These are phyloP conservation scores for Macropus fuliginosus DNA, from an alignment of 2,797 vertebrate genomes.

Conservation along the genomic window DNA sequence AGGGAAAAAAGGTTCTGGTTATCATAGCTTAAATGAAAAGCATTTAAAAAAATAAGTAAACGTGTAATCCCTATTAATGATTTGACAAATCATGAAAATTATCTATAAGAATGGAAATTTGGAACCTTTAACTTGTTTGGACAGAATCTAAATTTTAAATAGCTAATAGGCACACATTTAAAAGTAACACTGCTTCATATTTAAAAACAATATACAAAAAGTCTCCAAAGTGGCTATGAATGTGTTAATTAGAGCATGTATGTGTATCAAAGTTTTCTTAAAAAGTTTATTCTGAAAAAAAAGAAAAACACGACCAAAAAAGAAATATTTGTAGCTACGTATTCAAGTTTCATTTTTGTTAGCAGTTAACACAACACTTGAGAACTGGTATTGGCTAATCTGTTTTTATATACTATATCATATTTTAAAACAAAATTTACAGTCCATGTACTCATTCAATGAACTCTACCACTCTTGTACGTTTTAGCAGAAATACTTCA, in stretches of 20 bases:
- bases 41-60: neutral
- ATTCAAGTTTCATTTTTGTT: slow-evolving; percentile 16
- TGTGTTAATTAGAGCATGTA: neutral
- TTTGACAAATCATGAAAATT: neutral
- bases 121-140: neutral
- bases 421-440: slow-evolving; percentile 23
- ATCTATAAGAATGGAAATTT: neutral
- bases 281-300: slow-evolving; percentile 24
- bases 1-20: neutral
- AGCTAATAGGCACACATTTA: slow-evolving; percentile 24
- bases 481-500: neutral
- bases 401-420: neutral
- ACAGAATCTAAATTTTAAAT: slow-evolving; percentile 41
- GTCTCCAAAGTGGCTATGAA: slow-evolving; percentile 13
- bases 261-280: slow-evolving; percentile 35
- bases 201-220: neutral
- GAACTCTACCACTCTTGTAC: slow-evolving; percentile 11
- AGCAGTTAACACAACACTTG: neutral
- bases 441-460: slow-evolving; percentile 20
- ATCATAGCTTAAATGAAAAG: slow-evolving; percentile 14
- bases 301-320: slow-evolving; percentile 48
- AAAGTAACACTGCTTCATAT: neutral
- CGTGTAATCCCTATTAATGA: neutral
- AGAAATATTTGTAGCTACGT: slow-evolving; percentile 29
- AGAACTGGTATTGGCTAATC: neutral